Evolutionary conservation across 2,888 invertebrate species (phyloP).

Genomic region (Drosophila rubida): DNA sequence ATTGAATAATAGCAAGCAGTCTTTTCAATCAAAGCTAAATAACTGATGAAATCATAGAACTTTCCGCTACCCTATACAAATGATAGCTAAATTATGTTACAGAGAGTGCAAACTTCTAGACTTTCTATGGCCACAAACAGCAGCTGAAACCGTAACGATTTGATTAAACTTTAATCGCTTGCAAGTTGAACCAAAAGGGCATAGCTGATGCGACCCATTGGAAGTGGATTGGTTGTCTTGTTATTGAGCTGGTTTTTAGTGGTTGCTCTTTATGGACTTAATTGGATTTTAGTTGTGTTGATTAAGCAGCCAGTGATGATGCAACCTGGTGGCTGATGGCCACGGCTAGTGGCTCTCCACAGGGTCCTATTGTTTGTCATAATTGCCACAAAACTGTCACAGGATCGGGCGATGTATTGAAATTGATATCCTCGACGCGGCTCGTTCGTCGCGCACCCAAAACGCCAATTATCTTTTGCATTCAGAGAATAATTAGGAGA

Average conservation of each 20-base stretch:
- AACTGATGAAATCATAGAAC: not conserved
- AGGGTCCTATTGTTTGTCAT: slow-evolving; percentile 67
- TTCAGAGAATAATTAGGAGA: slow-evolving; percentile 85
- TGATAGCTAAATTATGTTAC: not conserved
- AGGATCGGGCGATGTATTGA: slow-evolving; percentile 68
- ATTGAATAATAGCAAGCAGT: no score
- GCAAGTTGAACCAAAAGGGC: slow-evolving; percentile 10
- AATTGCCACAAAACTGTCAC: slow-evolving; percentile 67
- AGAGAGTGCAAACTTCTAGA: not conserved
- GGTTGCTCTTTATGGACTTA: slow-evolving; percentile 70
- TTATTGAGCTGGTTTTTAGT: slow-evolving; percentile 20
- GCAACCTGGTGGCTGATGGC: no score
- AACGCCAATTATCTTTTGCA: slow-evolving; percentile 85
- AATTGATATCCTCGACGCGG: slow-evolving; percentile 76
- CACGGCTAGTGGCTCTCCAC: slow-evolving; percentile 25
- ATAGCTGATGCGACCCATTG: slow-evolving; percentile 16
- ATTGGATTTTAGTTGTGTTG: slow-evolving; percentile 82
- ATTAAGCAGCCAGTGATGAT: slow-evolving; percentile 46
- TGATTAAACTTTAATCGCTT: not conserved
- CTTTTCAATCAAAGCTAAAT: not conserved
- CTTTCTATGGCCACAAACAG: not conserved
- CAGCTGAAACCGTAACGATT: not conserved
- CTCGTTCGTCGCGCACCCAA: slow-evolving; percentile 43
- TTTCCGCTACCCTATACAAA: not conserved
- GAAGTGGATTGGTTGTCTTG: not conserved